Conservation (phyloP, 2,113 vertebrate genomes). For the Pseudopipra pipra region DNA sequence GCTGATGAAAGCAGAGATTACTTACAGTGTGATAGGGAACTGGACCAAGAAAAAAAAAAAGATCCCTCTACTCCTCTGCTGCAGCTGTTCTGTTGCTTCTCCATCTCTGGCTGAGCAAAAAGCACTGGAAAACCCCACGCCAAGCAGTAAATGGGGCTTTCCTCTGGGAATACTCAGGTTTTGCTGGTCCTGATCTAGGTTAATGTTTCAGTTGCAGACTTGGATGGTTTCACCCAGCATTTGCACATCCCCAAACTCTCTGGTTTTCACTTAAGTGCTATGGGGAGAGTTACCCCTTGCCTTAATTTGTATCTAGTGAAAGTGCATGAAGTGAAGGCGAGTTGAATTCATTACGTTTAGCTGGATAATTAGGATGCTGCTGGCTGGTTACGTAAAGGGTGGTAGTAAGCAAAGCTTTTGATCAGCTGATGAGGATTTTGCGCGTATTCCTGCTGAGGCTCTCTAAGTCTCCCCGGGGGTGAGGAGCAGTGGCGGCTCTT, state of each 20-base stretch:
- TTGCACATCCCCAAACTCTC: neutral
- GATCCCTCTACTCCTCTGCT: neutral
- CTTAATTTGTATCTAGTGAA: neutral
- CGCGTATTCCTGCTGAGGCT: neutral
- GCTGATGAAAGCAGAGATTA: slow-evolving; percentile 44
- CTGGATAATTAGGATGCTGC: slow-evolving; percentile 44
- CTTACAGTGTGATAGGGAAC: slow-evolving; percentile 39
- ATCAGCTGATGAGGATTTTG: slow-evolving; percentile 50
- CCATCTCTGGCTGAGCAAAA: slow-evolving; percentile 6
- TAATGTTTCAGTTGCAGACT: neutral
- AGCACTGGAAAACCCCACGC: neutral
- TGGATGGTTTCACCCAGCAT: neutral
- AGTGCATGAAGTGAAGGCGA: neutral
- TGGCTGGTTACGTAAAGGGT: neutral
- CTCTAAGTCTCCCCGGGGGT: neutral
- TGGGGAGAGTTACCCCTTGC: neutral
- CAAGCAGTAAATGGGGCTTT: neutral
- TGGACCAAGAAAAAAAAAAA: neutral
- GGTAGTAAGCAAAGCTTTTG: slow-evolving; percentile 49
- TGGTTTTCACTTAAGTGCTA: neutral
- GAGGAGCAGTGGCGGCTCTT: neutral
- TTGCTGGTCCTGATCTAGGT: neutral
- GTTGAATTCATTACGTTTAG: neutral
- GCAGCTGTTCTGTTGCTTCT: slow-evolving; percentile 55
- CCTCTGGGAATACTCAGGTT: neutral